Evolutionary conservation across 2,113 vertebrate species (phyloP), one percentile per base, ranked within the genome.

Genomic region (Lonchura striata): DNA sequence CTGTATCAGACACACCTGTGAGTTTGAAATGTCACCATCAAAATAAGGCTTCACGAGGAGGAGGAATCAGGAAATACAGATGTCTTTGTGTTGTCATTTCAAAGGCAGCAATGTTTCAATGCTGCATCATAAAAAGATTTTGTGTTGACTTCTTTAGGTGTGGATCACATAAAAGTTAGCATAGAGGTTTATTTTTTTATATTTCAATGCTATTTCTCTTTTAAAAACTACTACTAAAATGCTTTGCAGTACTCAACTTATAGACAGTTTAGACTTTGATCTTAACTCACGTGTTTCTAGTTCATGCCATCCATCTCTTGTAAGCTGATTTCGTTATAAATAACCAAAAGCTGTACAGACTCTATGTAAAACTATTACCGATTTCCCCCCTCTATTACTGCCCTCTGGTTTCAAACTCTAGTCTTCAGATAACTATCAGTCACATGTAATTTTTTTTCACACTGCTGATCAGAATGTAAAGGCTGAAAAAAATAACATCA

Each of bases 251-350:
- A 25, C 13, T 69, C n/a, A 31, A 7, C 20, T 66, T 57, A 8
- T 0, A 16, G 57, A 39, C 47, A 39, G 35, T 89, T 91, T 81
- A 59, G 39, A 59, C 23, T 81, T 69, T n/a, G 35, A 57, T 81
- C 52, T 86, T 5, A 5, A 35, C 17, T 65, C 49, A 19, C 13
- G 1, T 65, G 56, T 92, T 86, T 92, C 42, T 74, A 28, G 59
- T 72, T 89, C 74, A 71, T 82, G 70, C 61, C 19, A 31, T 27
- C 19, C 46, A 68, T 63, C 30, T 87, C 6, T 77, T 0, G 0
- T 88, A 82, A 89, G 70, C 64, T 87, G 85, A 64, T 91, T 87
- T 92, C 82, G 31, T 92, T 94, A 79, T 60, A 91, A 90, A 89
- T 91, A 94, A 91, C 66, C 13, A 44, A 64, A 89, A 91, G 24